A percentile compares a stretch with the other conserved stretches of the same genome.
Evolutionary conservation across 2,888 invertebrate species (phyloP).

Genomic region (Sphaerophoria rueppellii): DNA sequence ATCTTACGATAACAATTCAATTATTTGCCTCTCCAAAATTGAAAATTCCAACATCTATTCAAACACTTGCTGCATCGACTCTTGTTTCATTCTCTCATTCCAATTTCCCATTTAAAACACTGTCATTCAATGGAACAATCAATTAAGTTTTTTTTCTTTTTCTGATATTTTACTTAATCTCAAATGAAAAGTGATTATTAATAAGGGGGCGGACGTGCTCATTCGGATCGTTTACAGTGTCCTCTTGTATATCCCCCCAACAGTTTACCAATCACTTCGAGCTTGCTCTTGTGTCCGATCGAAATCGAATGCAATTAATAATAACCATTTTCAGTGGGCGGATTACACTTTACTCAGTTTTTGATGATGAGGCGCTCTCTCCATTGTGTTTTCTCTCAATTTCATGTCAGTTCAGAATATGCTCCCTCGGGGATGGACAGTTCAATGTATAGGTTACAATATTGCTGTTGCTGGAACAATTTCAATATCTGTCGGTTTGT

Average conservation of each 20-base stretch:
- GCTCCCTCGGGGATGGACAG: slow-evolving; percentile 36
- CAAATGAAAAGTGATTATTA: slow-evolving; percentile 54
- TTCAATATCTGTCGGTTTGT: not conserved
- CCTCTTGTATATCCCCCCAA: not conserved
- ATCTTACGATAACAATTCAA: too few species aligned
- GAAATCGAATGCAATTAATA: slow-evolving; percentile 56
- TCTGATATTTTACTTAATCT: not conserved
- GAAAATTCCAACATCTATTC: too few species aligned
- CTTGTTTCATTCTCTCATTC: too few species aligned
- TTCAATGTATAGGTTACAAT: slow-evolving; percentile 34
- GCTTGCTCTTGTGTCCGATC: not conserved
- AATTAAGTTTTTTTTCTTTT: slow-evolving; percentile 4
- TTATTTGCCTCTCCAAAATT: too few species aligned
- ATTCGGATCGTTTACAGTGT: slow-evolving; percentile 3
- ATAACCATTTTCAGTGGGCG: slow-evolving; percentile 65
- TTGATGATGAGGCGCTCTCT: slow-evolving; percentile 1
- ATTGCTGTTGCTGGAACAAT: not conserved
- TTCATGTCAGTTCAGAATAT: not conserved
- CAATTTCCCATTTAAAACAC: not conserved
- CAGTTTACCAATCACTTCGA: not conserved
- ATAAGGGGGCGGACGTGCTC: slow-evolving; percentile 48
- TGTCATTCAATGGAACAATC: slow-evolving; percentile 29
- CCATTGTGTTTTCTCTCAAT: not conserved
- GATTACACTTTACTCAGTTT: slow-evolving; percentile 46
- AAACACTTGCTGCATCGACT: too few species aligned